A percentile compares a stretch with the other conserved stretches of the same genome.
Evolutionary conservation across 2,797 vertebrate genomes (phyloP).

Genomic region (Eremophila alpestris): DNA sequence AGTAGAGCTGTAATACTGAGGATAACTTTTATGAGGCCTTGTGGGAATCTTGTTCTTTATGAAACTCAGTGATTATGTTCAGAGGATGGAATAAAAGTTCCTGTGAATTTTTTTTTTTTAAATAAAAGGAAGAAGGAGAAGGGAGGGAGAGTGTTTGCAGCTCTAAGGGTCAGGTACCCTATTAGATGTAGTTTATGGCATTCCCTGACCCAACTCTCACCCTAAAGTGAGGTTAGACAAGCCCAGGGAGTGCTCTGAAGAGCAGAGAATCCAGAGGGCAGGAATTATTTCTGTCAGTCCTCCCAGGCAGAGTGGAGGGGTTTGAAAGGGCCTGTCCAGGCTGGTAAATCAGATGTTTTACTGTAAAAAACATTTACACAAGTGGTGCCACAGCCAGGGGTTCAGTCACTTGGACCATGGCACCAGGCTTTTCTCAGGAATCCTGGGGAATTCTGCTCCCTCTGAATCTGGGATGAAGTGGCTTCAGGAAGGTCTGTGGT

Average conservation of each 20-base stretch:
- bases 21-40: constrained; percentile 62
- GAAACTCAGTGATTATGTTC: constrained; percentile 44
- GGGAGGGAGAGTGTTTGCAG: not conserved
- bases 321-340: not conserved
- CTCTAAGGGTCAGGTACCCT: not conserved
- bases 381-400: not conserved
- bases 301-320: not conserved
- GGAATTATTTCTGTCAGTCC: not conserved
- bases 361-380: not conserved
- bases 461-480: not conserved
- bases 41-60: constrained; percentile 55
- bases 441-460: not conserved
- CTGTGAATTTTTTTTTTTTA: constrained; percentile 24
- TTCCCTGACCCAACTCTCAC: not conserved
- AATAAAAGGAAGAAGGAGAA: not conserved
- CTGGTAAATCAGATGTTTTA: no score
- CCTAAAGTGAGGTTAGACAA: not conserved
- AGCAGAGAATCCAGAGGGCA: not conserved
- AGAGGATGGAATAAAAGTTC: not conserved
- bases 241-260: not conserved
- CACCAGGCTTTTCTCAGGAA: not conserved
- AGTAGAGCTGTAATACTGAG: constrained; percentile 29
- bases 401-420: not conserved
- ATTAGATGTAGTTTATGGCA: not conserved
- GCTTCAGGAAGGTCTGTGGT: not conserved